phyloP scores from a whole-genome alignment of 2,113 vertebrate genomes.

The Scatophagus argus region DNA sequence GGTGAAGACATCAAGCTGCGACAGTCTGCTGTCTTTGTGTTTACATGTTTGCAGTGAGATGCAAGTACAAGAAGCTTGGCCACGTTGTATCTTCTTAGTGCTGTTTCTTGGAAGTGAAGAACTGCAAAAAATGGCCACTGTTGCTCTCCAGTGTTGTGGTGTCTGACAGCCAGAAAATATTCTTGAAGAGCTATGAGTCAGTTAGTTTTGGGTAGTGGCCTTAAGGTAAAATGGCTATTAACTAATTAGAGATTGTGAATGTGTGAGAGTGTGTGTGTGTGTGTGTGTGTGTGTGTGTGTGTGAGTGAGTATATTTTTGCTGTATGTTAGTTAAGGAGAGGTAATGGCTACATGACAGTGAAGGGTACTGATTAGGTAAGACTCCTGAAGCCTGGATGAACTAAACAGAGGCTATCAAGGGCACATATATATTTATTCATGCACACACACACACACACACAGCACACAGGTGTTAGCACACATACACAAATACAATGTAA shows the following conservation, averaged over 20 bases:
- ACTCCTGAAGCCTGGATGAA: slow-evolving; percentile 46
- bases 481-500: slow-evolving; percentile 44
- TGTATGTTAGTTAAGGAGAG: slow-evolving; percentile 39
- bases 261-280: slow-evolving; percentile 29
- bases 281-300: slow-evolving; percentile 7
- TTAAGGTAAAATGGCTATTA: slow-evolving; percentile 94
- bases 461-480: slow-evolving; percentile 32
- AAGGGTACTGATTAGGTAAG: slow-evolving; percentile 31
- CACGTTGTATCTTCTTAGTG: slow-evolving; percentile 59
- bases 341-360: slow-evolving; percentile 32
- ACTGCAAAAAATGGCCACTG: slow-evolving; percentile 37
- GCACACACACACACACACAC: slow-evolving; percentile 20
- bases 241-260: slow-evolving; percentile 82
- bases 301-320: slow-evolving; percentile 36
- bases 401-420: slow-evolving; percentile 46
- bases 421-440: slow-evolving; percentile 50
- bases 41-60: slow-evolving; percentile 77
- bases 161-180: slow-evolving; percentile 44
- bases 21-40: slow-evolving; percentile 70
- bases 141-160: slow-evolving; percentile 30
- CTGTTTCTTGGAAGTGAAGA: slow-evolving; percentile 37
- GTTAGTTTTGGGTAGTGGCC: slow-evolving; percentile 89
- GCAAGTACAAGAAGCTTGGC: slow-evolving; percentile 49
- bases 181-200: slow-evolving; percentile 52
- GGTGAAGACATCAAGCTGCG: slow-evolving; percentile 51